Base-by-base conservation (phyloP, 2,888 invertebrate genomes). In the Amphiduros pacificus region DNA sequence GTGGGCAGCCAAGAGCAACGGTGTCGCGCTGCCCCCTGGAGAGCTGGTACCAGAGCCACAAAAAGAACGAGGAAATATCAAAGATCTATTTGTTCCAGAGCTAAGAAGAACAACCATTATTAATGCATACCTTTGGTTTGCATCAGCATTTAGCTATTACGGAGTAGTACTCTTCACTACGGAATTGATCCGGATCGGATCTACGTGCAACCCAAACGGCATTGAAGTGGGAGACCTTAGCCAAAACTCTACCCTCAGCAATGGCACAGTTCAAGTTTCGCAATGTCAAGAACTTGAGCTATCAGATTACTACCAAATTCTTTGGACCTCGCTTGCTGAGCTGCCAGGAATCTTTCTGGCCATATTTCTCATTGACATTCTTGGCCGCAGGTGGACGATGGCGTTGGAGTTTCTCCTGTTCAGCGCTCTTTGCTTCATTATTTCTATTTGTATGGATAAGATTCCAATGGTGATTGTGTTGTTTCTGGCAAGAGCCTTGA, bases 31-130 rank as follows among this genome's bases (percentile, higher is more conserved):
- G 48, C 56, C 56, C 4, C 48, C 56, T 5, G 56, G 56, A 9
- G 48, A 56, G n/a, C 48, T 56, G 6, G 5, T 56, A 17, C 6
- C 14, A 1, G 49, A 44, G n/a, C 5, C 5, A 4, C 27, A 44
- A 22, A 31, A 28, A 6, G 27, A 41, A 27, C 4, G 56, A 31
- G 56, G 56, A 14, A 41, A 48, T 5, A 14, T 56, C 36, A 58
- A 58, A 24, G 58, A 58, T 20, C 58, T 58, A 14, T 1, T 58
- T 5, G n/a, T n/a, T n/a, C n/a, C n/a, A n/a, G n/a, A n/a, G n/a
- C n/a, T n/a, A n/a, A n/a, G n/a, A n/a, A n/a, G n/a, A n/a, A n/a
- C n/a, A n/a, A n/a, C n/a, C n/a, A n/a, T n/a, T n/a, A n/a, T n/a
- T n/a, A n/a, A n/a, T n/a, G n/a, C n/a, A n/a, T n/a, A n/a, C n/a